Percentiles rank a stretch among this genome's conserved stretches.
phyloP scores from a whole-genome alignment of 1,140 invertebrate genomes.

The Octopus bimaculoides region DNA sequence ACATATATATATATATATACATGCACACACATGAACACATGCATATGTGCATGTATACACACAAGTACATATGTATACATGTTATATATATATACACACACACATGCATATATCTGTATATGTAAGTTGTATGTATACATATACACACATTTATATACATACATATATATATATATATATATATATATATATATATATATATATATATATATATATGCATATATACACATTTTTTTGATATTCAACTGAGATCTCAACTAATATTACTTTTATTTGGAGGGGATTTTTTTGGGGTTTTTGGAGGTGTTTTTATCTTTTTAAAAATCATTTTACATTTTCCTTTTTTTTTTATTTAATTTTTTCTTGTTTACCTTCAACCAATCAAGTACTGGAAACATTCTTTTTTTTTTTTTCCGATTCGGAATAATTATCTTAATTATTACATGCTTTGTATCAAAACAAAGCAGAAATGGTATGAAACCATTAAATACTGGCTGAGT shows the following conservation, averaged over 20 bases:
- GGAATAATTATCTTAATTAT: background rate
- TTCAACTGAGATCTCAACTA: slow-evolving; percentile 7
- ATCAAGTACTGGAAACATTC: background rate
- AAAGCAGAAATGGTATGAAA: background rate
- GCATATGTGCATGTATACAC: background rate
- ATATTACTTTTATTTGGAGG: background rate
- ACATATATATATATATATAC: background rate
- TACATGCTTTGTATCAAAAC: background rate
- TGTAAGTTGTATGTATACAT: background rate
- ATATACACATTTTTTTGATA: background rate
- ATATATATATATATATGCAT: background rate
- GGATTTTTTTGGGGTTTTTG: background rate
- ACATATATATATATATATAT: background rate
- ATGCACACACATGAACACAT: background rate
- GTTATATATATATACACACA: background rate
- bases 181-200: background rate
- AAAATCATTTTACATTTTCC: background rate
- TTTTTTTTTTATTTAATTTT: background rate
- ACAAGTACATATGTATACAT: background rate
- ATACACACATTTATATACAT: background rate
- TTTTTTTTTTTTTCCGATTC: slow-evolving; percentile 6
- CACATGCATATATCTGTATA: background rate
- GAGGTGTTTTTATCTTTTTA: background rate
- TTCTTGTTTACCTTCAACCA: background rate
- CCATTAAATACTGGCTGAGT: too few relatives aligned